These are phyloP conservation scores for Buceros bicornis DNA, from an alignment of 2,797 vertebrate genomes.

Conservation along the genomic window DNA sequence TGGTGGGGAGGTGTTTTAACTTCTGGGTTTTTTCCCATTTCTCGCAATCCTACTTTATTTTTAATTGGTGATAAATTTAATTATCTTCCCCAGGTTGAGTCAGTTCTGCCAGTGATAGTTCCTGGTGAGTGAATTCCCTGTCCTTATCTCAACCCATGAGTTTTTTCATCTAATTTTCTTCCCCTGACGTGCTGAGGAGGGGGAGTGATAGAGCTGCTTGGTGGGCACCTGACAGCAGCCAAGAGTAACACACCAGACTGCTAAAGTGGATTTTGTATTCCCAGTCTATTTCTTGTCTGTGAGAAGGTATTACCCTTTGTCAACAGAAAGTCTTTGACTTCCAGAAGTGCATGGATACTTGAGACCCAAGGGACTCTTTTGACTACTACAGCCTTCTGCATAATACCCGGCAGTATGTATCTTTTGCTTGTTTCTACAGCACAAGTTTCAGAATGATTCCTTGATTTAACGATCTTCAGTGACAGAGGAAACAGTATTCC, in stretches of 20 bases:
- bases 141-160: neutral
- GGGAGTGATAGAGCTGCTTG: neutral
- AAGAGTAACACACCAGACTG: neutral
- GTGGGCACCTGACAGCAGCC: neutral
- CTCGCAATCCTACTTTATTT: neutral
- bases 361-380: neutral
- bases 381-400: neutral
- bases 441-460: neutral
- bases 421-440: neutral
- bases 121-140: neutral
- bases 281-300: neutral
- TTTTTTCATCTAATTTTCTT: neutral
- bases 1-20: fast-evolving
- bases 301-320: neutral
- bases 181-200: fast-evolving
- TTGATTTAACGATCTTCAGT: neutral
- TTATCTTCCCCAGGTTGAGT: neutral
- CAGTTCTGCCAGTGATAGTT: neutral
- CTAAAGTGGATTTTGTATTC: neutral
- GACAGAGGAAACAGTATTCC: neutral
- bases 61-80: neutral
- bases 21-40: neutral
- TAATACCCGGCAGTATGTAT: neutral
- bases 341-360: neutral
- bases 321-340: neutral